Conservation (phyloP, 2,113 vertebrate genomes). For the Typhlomys cinereus region DNA sequence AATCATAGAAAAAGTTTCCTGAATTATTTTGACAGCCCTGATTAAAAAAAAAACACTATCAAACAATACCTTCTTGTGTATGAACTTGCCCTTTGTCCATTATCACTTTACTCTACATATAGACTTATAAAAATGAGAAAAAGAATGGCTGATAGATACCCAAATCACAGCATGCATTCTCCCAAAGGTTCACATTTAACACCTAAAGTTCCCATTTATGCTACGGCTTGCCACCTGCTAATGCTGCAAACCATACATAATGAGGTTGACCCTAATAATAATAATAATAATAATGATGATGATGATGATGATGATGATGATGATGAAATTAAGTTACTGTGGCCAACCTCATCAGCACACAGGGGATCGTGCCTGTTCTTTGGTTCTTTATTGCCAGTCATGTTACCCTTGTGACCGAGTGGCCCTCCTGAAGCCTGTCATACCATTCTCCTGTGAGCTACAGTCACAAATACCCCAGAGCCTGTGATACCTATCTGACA, state of each 20-base stretch:
- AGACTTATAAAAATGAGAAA: slow-evolving; percentile 31
- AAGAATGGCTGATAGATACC: not conserved
- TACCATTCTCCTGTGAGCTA: not conserved
- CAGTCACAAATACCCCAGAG: not conserved
- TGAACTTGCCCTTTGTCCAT: slow-evolving; percentile 11
- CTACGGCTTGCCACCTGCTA: not conserved
- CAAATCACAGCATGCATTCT: not conserved
- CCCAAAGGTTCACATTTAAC: not conserved
- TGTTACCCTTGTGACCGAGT: not conserved
- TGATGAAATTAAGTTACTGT: not conserved
- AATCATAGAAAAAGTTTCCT: slow-evolving; percentile 24
- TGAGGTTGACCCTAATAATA: no score
- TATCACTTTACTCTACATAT: not conserved
- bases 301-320: no score
- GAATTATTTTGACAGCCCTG: slow-evolving; percentile 11
- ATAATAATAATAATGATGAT: no score
- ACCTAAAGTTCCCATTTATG: not conserved
- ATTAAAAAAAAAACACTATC: slow-evolving; percentile 7
- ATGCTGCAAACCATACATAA: not conserved
- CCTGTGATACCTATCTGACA: slow-evolving; percentile 7
- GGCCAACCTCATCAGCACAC: not conserved
- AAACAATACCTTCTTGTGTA: not conserved
- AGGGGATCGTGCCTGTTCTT: not conserved
- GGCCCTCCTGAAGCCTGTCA: slow-evolving; percentile 3
- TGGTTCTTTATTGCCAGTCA: slow-evolving; percentile 24